Base-by-base conservation (phyloP, 2,113 vertebrate genomes). In the Xiphias gladius region DNA sequence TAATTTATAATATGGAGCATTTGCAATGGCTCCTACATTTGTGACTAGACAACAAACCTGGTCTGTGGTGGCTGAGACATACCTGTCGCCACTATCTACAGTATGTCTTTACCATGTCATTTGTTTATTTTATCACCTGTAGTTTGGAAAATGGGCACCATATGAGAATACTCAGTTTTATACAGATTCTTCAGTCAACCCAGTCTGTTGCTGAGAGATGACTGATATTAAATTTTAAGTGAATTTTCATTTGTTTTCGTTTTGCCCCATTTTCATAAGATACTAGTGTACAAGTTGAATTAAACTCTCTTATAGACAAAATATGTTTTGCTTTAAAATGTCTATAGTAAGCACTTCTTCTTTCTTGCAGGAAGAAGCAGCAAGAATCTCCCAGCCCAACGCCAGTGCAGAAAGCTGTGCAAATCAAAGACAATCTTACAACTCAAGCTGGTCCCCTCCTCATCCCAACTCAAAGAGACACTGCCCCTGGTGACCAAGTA, bases 401-500 rank as follows among this genome's bases (percentile, higher is more conserved):
- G 7, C 65, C 64, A n/a, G 64, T 66, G 7, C 90, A 91, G 59
- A 93, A 91, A 83, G 73, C 71, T 52, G 76, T 78, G 76, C 77
- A 89, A 61, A 79, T 84, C 76, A 84, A 90, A 84, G 93, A 95
- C 24, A 89, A 94, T 19, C 41, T 72, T 30, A 16, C 83, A 41
- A 74, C 79, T 39, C 88, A 87, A 24, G 84, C 91, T 5, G 81
- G 78, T 19, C 94, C 95, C 67, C 86, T 95, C 30, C 96, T 95
- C 0, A 95, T 97, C 16, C 87, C 91, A 0, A 67, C 75, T 12
- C 83, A 87, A 70, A 83, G 65, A 83, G 93, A 92, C 82, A 94
- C 95, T 0, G 96, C 96, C n/a, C 94, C 95, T 0, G 91, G 88
- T 8, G 96, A 97, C 1, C 95, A 95, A 22, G 91, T 92, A 77